A percentile compares a stretch with the other conserved stretches of the same genome.
phyloP scores from a whole-genome alignment of 92 coral and sea anemone species.

The Plumapathes pennacea region DNA sequence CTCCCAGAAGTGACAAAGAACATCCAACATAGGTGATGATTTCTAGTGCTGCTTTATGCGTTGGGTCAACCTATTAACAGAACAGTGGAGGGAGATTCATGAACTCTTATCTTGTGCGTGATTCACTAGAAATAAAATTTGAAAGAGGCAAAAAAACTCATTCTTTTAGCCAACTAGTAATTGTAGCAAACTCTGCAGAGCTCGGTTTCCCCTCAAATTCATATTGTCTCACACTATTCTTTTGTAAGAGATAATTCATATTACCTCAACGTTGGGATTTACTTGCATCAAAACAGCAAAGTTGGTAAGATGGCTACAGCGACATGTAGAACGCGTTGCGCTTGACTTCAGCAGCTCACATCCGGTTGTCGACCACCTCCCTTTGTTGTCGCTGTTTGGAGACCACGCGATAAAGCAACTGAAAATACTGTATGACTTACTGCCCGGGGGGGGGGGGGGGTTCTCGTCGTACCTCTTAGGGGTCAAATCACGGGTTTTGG shows the following conservation, averaged over 20 bases:
- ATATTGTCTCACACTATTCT: too few relatives aligned
- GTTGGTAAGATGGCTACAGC: slow-evolving; percentile 78
- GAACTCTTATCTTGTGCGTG: neutral
- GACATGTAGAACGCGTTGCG: slow-evolving; percentile 60
- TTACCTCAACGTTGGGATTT: slow-evolving; percentile 13
- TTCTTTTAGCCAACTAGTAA: too few relatives aligned
- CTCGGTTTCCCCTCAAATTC: neutral
- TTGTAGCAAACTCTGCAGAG: too few relatives aligned
- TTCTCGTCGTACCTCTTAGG: too few relatives aligned
- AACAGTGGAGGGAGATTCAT: too few relatives aligned
- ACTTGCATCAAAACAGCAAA: slow-evolving; percentile 74
- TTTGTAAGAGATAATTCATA: too few relatives aligned
- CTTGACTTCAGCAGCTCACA: slow-evolving; percentile 43
- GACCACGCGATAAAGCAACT: too few relatives aligned
- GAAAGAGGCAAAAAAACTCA: too few relatives aligned
- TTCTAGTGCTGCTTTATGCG: slow-evolving; percentile 40
- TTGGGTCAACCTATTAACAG: slow-evolving; percentile 5
- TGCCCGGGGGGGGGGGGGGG: too few relatives aligned
- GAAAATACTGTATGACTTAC: too few relatives aligned
- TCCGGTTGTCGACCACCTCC: slow-evolving; percentile 70
- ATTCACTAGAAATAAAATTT: neutral
- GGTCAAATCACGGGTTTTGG: too few relatives aligned
- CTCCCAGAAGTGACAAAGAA: slow-evolving; percentile 50
- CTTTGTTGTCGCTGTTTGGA: too few relatives aligned
- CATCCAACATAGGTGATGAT: slow-evolving; percentile 70